Evolutionary conservation across 2,888 invertebrate genomes (phyloP), one percentile per base, ranked within the genome.

Genomic region (Germaria angustata): DNA sequence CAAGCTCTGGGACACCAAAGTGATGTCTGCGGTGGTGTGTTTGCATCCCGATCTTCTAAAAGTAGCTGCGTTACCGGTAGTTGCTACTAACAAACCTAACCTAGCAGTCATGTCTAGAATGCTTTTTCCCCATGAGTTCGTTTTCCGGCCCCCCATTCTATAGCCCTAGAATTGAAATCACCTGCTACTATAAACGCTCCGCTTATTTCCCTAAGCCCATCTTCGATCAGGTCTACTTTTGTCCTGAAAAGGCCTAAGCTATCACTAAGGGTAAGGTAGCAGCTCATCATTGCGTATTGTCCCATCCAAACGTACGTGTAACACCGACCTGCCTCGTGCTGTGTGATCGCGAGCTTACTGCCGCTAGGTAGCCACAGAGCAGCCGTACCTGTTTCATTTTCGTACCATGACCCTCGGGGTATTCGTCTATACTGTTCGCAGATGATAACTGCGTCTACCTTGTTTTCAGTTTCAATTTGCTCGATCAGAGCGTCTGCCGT

Each of bases 21-120:
- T 76, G 1, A 83, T 68, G 24, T 73, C 71, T n/a, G 55, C 78
- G 9, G 69, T 72, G 0, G 75, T 81, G 9, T 71, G 66, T 51
- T 28, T 36, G 15, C 66, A 51, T 2, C 76, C 84, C 4, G 68
- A 57, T 15, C 81, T 66, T 51, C 69, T 51, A 32, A 81, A 75
- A 9, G 71, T 68, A 9, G 61, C 15, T 9, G 36, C 36, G 9
- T 15, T 32, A 4, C 66, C 76, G 6, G 46, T 55, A 41, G 78
- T 84, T 7, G 41, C 44, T 9, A 84, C n/a, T n/a, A 75, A 3
- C 0, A 83, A 69, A 0, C 69, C 79, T 3, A 59, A 28, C 49
- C 75, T 69, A 11, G 75, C 76, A 4, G 78, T 66, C 82, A 84
- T 83, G 8, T 75, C 63, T 2, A 84, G 24, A 2, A 79, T 51